Conservation (phyloP, 2,113 vertebrate genomes). For the Epinephelus fuscoguttatus region DNA sequence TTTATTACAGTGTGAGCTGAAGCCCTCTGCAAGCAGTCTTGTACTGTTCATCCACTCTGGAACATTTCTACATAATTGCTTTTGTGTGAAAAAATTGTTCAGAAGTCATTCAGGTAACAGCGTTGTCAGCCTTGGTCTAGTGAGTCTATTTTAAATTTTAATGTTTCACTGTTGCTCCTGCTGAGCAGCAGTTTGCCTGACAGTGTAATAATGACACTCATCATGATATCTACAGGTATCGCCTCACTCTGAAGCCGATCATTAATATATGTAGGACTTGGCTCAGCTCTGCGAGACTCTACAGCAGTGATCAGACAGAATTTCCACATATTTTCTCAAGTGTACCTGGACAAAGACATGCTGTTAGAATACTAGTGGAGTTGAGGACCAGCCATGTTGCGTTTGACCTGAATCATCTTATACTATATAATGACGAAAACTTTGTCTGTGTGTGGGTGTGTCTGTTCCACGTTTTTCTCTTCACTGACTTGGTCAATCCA, state of each 20-base stretch:
- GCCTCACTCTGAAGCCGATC: constrained; percentile 35
- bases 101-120: constrained; percentile 43
- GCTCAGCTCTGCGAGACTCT: constrained; percentile 12
- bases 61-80: constrained; percentile 34
- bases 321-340: background rate
- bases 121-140: constrained; percentile 35
- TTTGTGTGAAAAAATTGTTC: constrained; percentile 39
- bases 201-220: constrained; percentile 49
- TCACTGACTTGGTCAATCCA: too few relatives aligned
- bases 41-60: constrained; percentile 16
- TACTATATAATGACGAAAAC: too few relatives aligned
- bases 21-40: constrained; percentile 4
- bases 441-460: too few relatives aligned
- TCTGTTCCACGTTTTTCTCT: too few relatives aligned
- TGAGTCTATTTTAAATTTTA: constrained; percentile 59
- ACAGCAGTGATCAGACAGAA: background rate
- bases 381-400: background rate
- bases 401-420: background rate
- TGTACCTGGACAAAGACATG: background rate
- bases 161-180: constrained; percentile 39
- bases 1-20: constrained; percentile 5
- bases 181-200: constrained; percentile 42
- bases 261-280: constrained; percentile 29
- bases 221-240: constrained; percentile 46
- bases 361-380: background rate